phyloP scores from a whole-genome alignment of 2,888 invertebrate species.

The Mythimna ferrago region DNA sequence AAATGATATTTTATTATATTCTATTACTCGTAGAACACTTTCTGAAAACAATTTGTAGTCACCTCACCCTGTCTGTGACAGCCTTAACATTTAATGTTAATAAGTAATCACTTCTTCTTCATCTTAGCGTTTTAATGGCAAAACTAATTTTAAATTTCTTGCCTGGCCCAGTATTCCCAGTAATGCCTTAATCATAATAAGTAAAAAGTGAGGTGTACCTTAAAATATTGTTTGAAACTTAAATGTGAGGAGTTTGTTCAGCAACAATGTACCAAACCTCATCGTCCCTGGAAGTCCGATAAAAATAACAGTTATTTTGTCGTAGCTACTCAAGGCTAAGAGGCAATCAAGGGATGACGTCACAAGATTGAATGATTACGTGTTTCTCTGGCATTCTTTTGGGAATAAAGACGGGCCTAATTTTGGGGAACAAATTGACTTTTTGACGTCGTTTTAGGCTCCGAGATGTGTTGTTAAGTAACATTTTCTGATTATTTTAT shows the following conservation, averaged over 20 bases:
- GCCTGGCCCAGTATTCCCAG: too few species aligned
- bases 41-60: too few species aligned
- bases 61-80: too few species aligned
- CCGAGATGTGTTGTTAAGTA: conserved; percentile 23
- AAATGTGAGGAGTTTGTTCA: background rate
- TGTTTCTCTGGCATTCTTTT: conserved; percentile 38
- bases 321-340: conserved; percentile 18
- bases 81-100: too few species aligned
- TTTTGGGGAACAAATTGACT: conserved; percentile 40
- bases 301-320: conserved; percentile 40
- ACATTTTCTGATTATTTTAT: conserved; percentile 31
- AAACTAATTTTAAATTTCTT: too few species aligned
- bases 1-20: too few species aligned
- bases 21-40: too few species aligned
- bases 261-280: conserved; percentile 1
- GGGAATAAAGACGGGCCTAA: conserved; percentile 38
- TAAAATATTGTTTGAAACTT: background rate
- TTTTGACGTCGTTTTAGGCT: conserved; percentile 28
- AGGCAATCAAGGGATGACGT: conserved; percentile 55
- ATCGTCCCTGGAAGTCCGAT: background rate
- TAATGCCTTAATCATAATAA: too few species aligned
- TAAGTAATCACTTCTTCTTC: too few species aligned
- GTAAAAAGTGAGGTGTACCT: too few species aligned
- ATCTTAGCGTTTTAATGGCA: too few species aligned
- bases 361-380: conserved; percentile 42